Evolutionary conservation across 2,113 vertebrate species (phyloP).

Genomic region (Gila orcuttii): DNA sequence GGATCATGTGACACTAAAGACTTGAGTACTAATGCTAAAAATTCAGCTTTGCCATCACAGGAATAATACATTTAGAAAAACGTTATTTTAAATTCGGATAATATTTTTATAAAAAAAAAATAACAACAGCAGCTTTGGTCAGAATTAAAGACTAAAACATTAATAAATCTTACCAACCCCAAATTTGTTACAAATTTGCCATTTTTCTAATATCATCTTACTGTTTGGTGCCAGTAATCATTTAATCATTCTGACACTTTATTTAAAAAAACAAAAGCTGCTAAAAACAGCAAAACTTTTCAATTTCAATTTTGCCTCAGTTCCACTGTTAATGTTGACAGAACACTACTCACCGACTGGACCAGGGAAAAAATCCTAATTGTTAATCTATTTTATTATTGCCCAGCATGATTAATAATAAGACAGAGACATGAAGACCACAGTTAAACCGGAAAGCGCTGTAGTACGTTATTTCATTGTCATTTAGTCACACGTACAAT

Average conservation of each 20-base stretch:
- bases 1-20: too few relatives aligned
- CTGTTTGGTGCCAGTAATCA: not conserved
- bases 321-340: too few relatives aligned
- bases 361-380: not conserved
- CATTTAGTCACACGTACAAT: not conserved
- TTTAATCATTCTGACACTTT: not conserved
- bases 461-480: constrained; percentile 18
- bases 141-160: too few relatives aligned
- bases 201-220: not conserved
- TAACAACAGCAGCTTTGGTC: too few relatives aligned
- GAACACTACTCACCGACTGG: not conserved
- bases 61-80: too few relatives aligned
- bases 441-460: constrained; percentile 3
- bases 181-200: not conserved
- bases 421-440: constrained; percentile 14
- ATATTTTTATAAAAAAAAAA: too few relatives aligned
- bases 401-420: constrained; percentile 6
- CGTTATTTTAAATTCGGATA: too few relatives aligned
- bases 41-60: too few relatives aligned
- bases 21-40: too few relatives aligned
- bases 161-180: too few relatives aligned
- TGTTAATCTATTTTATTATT: constrained; percentile 12
- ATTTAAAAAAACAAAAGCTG: not conserved
- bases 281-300: too few relatives aligned
- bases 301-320: too few relatives aligned